Base-by-base conservation (phyloP, 2,888 invertebrate genomes). In the Rhingia campestris region DNA sequence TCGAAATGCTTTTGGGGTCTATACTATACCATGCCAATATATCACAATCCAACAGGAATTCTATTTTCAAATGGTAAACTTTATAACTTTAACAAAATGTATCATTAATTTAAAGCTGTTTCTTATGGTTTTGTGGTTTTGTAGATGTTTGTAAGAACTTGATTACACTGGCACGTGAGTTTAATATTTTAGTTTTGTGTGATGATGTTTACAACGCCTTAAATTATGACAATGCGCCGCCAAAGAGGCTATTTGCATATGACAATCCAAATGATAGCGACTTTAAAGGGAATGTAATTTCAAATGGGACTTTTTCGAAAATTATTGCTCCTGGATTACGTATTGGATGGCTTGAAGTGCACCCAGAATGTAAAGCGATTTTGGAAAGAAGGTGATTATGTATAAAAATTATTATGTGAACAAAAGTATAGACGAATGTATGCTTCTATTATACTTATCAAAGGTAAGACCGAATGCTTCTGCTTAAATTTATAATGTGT, bases 121-220 rank as follows among this genome's bases (percentile, higher is more conserved):
- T 7, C 12, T 3, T 12, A 39, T 9, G 59, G 54, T 0, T 53
- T 59, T 41, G 4, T 9, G 59, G 54, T 0, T 53, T 59, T 41
- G 4, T 63, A 92, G 92, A 89, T 86, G 89, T 90, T 51, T 92
- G 92, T 66, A 89, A 89, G 35, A 89, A 89, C 12, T 88, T 93
- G 33, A 90, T 93, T 4, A 86, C 89, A 35, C 87, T 93, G 12
- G 92, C 93, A 0, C 89, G 92, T 5, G 88, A 92, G 37, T 90
- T 91, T 80, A 90, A 92, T 43, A 88, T 93, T 10, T 87, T 92
- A 6, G 90, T 94, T 10, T 88, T 92, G 2, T 93, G 93, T 86
- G 94, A 95, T 87, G 94, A 94, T 89, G 93, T 95, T 2, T 94
- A 95, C 87, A 94, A 94, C 87, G 90, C 94, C 30, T 89, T 94